Conservation (phyloP, 2,888 invertebrate genomes). For the Orthonychiurus folsomi region DNA sequence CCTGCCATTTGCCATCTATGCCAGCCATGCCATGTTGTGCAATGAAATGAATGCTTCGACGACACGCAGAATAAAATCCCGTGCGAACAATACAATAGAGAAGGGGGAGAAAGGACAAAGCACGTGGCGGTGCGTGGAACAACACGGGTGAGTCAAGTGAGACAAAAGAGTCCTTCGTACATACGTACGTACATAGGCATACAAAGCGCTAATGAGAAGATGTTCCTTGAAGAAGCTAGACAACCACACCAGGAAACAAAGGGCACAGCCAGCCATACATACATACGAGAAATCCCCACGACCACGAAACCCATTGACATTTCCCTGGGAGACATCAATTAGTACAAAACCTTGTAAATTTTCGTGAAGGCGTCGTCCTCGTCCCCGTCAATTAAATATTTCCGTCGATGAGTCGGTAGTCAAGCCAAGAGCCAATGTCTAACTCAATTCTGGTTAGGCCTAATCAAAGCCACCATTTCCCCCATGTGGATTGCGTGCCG, state of each 20-base stretch:
- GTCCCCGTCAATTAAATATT: background rate
- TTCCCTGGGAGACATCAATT: background rate
- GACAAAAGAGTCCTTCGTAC: background rate
- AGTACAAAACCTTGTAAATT: background rate
- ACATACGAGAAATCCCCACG: background rate
- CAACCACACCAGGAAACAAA: background rate
- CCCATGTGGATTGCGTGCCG: too few species aligned
- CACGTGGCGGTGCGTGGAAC: too few species aligned
- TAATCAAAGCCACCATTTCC: too few species aligned
- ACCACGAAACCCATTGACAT: constrained; percentile 1
- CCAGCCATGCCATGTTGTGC: background rate
- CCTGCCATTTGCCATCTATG: too few species aligned
- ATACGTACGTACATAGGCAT: background rate
- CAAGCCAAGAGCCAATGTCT: too few species aligned
- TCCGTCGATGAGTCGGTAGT: too few species aligned
- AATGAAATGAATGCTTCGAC: background rate
- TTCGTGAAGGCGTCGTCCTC: background rate
- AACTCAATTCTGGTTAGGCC: background rate
- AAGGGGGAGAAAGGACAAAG: background rate
- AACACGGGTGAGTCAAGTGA: background rate
- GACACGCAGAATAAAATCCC: too few species aligned
- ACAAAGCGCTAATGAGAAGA: background rate
- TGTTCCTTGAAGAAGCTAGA: background rate
- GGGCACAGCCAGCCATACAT: background rate
- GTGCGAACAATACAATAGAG: background rate